Evolutionary conservation across 2,888 invertebrate species (phyloP).

Genomic region (Tenthredo mesomela): DNA sequence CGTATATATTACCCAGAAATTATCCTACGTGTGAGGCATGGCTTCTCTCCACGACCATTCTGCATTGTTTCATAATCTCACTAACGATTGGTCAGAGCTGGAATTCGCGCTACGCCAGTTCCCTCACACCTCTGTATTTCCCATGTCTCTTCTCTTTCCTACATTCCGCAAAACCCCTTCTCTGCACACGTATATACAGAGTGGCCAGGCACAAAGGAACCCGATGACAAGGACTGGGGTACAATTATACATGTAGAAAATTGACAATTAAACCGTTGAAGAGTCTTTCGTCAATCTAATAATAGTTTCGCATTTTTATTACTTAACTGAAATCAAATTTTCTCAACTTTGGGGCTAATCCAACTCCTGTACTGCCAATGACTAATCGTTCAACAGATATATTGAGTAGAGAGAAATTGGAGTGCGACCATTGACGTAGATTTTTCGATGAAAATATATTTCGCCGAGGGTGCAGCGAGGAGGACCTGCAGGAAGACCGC

Average conservation of each 20-base stretch:
- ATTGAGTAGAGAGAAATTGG: neutral
- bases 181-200: neutral
- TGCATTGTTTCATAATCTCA: conserved; percentile 45
- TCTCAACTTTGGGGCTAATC: neutral
- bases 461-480: neutral
- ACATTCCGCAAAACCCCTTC: neutral
- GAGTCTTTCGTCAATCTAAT: too few relatives aligned
- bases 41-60: conserved; percentile 17
- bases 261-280: neutral
- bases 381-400: too few relatives aligned
- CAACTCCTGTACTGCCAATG: neutral
- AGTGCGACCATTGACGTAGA: neutral
- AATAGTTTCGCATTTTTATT: too few relatives aligned
- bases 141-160: neutral
- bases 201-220: neutral
- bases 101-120: conserved; percentile 8
- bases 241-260: neutral
- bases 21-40: conserved; percentile 18
- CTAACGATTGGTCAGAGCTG: conserved; percentile 40
- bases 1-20: conserved; percentile 41
- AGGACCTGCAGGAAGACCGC: neutral
- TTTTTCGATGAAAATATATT: neutral
- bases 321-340: neutral
- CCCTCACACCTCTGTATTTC: neutral
- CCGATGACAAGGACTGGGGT: neutral